A percentile compares a stretch with the other conserved stretches of the same genome.
Evolutionary conservation across 1,140 invertebrate species (phyloP).

Genomic region (Danaus plexippus): DNA sequence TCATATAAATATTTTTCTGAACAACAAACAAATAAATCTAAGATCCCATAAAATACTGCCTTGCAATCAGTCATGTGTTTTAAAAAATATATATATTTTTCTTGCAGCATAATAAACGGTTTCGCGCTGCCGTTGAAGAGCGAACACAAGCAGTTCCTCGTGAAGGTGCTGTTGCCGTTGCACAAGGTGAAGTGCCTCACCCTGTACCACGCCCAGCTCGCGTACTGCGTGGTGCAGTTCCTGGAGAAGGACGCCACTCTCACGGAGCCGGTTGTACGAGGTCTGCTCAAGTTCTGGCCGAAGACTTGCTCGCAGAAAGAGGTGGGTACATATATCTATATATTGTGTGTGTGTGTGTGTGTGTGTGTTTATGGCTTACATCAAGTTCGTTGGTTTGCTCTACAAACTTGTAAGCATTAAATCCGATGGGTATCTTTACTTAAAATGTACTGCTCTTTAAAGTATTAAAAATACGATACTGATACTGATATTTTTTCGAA

Average conservation of each 20-base stretch:
- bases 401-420: too few relatives aligned
- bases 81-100: too few relatives aligned
- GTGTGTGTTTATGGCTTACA: background rate
- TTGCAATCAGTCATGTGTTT: background rate
- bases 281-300: slow-evolving; percentile 98
- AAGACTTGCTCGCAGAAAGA: slow-evolving; percentile 99
- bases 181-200: slow-evolving; percentile 97
- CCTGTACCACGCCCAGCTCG: slow-evolving; percentile 96
- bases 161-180: slow-evolving; percentile 98
- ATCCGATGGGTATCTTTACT: too few relatives aligned
- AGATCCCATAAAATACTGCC: background rate
- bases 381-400: background rate
- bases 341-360: too few relatives aligned
- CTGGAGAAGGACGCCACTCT: slow-evolving; percentile 98
- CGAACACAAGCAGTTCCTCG: slow-evolving; percentile 98
- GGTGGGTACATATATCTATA: slow-evolving; percentile 32
- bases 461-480: too few relatives aligned
- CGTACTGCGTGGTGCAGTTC: slow-evolving; percentile 99
- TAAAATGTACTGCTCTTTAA: too few relatives aligned
- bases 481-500: too few relatives aligned
- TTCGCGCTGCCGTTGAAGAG: slow-evolving; percentile 97
- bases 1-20: too few relatives aligned
- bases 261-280: slow-evolving; percentile 96
- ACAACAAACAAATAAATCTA: too few relatives aligned
- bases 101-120: slow-evolving; percentile 96